Conservation (phyloP, 2,797 vertebrate genomes). For the Muscicapa comitata region DNA sequence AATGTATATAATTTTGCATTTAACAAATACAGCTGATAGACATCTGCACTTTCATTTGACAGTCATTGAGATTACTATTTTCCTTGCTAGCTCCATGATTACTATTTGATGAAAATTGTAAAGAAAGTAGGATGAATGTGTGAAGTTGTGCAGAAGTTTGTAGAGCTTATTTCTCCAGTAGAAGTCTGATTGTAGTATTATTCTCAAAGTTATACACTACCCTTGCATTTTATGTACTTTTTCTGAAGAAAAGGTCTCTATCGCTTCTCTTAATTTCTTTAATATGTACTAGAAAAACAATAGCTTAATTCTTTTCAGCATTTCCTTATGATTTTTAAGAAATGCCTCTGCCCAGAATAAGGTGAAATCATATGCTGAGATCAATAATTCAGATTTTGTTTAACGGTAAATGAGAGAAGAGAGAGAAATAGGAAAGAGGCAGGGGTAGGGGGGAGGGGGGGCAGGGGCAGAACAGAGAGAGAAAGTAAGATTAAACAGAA, state of each 20-base stretch:
- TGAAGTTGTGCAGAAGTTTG: background rate
- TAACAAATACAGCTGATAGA: background rate
- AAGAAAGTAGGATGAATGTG: background rate
- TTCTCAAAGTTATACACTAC: background rate
- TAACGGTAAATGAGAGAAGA: background rate
- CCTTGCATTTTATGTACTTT: background rate
- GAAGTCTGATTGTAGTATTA: background rate
- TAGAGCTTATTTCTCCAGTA: background rate
- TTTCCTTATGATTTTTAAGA: background rate
- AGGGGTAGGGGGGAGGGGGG: too few species aligned
- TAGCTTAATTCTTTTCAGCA: background rate
- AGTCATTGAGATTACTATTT: background rate
- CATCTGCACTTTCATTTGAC: background rate
- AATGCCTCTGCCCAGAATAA: background rate
- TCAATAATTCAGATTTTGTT: background rate
- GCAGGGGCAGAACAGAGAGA: too few species aligned
- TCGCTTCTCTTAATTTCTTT: accelerated
- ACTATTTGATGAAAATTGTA: background rate
- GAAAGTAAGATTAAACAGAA: background rate
- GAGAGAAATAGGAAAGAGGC: background rate
- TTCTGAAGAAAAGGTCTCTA: background rate
- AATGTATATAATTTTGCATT: background rate
- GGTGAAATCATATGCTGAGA: background rate
- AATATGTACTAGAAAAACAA: background rate
- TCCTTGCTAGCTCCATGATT: background rate